Evolutionary conservation across 2,888 invertebrate genomes (phyloP).

Genomic region (Nemapogon koenigi): DNA sequence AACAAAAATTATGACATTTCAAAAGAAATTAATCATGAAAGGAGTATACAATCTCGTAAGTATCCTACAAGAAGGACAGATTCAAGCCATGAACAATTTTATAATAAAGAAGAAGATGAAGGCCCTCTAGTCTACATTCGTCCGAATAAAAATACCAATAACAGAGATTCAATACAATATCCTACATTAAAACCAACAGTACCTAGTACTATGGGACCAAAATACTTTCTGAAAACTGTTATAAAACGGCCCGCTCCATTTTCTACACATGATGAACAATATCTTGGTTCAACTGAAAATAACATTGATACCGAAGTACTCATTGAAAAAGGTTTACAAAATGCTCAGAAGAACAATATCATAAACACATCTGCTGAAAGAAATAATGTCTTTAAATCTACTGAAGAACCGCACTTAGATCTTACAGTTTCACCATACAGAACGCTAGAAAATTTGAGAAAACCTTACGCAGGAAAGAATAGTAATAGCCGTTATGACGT

Average conservation of each 20-base stretch:
- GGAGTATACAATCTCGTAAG: constrained; percentile 21
- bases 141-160: too few species aligned
- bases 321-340: constrained; percentile 28
- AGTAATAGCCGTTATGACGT: constrained; percentile 23
- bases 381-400: constrained; percentile 11
- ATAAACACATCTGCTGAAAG: constrained; percentile 19
- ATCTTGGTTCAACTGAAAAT: constrained; percentile 31
- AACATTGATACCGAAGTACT: constrained; percentile 27
- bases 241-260: constrained; percentile 38
- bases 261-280: constrained; percentile 21
- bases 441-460: constrained; percentile 50
- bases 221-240: constrained; percentile 40
- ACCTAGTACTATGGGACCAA: constrained; percentile 25
- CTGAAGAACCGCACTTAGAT: constrained; percentile 29
- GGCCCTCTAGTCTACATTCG: too few species aligned
- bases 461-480: constrained; percentile 21
- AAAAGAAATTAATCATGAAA: constrained; percentile 17
- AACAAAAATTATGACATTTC: constrained; percentile 18
- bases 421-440: constrained; percentile 59
- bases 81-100: constrained; percentile 23
- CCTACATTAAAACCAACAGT: too few species aligned
- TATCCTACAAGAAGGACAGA: constrained; percentile 25
- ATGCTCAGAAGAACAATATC: constrained; percentile 18
- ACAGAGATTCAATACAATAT: too few species aligned
- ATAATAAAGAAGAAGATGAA: too few species aligned